phyloP scores from a whole-genome alignment of 92 coral and sea anemone genomes.

The Nematostella vectensis region DNA sequence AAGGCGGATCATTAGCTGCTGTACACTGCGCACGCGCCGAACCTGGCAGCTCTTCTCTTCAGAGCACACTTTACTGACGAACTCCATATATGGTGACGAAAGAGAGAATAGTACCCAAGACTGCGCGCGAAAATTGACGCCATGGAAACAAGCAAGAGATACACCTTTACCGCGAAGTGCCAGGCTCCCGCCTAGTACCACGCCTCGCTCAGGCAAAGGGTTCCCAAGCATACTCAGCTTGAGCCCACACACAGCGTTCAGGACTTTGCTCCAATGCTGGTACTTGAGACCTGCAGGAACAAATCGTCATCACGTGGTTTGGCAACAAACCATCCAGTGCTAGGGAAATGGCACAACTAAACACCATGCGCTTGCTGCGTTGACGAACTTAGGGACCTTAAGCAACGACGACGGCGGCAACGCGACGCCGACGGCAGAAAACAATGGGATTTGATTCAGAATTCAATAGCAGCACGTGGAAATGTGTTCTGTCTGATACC shows the following conservation, averaged over 20 bases:
- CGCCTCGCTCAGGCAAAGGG: constrained; percentile 89
- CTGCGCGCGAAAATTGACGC: constrained; percentile 96
- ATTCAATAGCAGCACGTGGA: no score
- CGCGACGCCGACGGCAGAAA: no score
- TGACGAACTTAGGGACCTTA: background rate
- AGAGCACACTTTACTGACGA: constrained; percentile 68
- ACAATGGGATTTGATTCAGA: no score
- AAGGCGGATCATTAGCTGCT: constrained; percentile 66
- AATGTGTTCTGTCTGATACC: no score
- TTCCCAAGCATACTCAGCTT: constrained; percentile 58
- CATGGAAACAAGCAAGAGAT: constrained; percentile 92
- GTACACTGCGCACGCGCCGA: constrained; percentile 83
- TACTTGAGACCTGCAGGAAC: constrained; percentile 72
- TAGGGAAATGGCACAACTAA: background rate
- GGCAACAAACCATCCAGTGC: background rate
- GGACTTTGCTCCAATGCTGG: constrained; percentile 97
- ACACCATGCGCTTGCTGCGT: background rate
- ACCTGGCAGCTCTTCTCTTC: constrained; percentile 96
- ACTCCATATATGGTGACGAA: constrained; percentile 62
- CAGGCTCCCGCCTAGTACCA: constrained; percentile 83
- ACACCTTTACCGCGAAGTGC: constrained; percentile 73
- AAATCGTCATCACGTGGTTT: background rate
- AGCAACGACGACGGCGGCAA: no score
- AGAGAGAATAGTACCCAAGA: constrained; percentile 92
- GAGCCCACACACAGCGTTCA: constrained; percentile 67